A percentile compares a stretch with the other conserved stretches of the same genome.
Conservation (phyloP, 2,797 vertebrate genomes). For the Uromys caudimaculatus region DNA sequence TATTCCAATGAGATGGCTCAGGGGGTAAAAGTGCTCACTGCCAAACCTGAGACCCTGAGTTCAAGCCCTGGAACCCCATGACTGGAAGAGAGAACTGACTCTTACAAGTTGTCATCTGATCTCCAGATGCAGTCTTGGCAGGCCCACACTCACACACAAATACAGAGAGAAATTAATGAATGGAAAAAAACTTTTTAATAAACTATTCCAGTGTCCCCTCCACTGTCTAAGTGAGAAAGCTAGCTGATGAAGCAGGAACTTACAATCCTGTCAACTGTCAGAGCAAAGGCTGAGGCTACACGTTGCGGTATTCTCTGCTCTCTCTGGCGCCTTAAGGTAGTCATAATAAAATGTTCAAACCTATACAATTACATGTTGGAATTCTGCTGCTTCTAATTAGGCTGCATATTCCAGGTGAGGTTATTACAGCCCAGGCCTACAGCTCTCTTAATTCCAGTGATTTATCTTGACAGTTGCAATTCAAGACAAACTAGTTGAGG, state of each 20-base stretch:
- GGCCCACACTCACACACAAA: background rate
- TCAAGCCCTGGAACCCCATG: background rate
- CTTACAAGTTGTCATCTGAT: background rate
- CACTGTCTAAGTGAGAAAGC: background rate
- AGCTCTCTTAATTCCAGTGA: conserved; percentile 53
- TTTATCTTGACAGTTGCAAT: conserved; percentile 69
- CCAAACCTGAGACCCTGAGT: background rate
- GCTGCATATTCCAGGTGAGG: conserved; percentile 10
- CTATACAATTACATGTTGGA: background rate
- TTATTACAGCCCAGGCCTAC: conserved; percentile 46
- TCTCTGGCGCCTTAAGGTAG: background rate
- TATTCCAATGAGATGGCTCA: background rate
- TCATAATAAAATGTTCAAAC: conserved; percentile 15
- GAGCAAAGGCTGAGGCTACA: background rate
- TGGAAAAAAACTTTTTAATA: background rate
- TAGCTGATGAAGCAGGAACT: background rate
- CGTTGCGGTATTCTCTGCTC: background rate
- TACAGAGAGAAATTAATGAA: background rate
- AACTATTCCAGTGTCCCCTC: background rate
- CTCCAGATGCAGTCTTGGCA: background rate
- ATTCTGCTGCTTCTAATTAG: conserved; percentile 50
- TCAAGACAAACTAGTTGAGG: conserved; percentile 55
- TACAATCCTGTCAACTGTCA: background rate
- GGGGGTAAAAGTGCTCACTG: background rate
- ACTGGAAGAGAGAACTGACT: background rate